Conservation (phyloP, 1,140 invertebrate species). For the Paracyclopina nana region DNA sequence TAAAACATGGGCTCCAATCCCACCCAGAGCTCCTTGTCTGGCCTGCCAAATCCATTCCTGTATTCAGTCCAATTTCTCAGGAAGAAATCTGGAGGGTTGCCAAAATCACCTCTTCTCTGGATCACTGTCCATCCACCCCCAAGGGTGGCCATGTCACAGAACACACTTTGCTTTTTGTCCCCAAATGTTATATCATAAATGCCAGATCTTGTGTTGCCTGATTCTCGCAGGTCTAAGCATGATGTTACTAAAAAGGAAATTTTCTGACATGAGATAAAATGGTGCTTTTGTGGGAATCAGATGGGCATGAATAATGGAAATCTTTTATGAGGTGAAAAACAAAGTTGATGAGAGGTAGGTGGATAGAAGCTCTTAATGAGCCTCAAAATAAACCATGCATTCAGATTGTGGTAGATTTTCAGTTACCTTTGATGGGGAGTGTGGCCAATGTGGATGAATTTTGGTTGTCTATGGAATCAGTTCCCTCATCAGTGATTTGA, state of each 20-base stretch:
- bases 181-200: not conserved
- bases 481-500: too few species aligned
- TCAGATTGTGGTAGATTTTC: too few species aligned
- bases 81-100: slow-evolving; percentile 18
- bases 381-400: too few species aligned
- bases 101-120: slow-evolving; percentile 21
- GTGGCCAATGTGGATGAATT: too few species aligned
- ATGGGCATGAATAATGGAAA: not conserved
- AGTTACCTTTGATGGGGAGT: too few species aligned
- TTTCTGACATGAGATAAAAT: too few species aligned
- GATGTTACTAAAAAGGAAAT: not conserved
- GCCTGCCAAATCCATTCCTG: slow-evolving; percentile 30
- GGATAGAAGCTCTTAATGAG: too few species aligned
- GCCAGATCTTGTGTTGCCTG: not conserved
- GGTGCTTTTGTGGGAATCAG: too few species aligned
- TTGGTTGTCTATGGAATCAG: too few species aligned
- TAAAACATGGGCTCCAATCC: slow-evolving; percentile 6
- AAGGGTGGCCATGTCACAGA: slow-evolving; percentile 17
- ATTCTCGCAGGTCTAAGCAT: not conserved
- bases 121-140: slow-evolving; percentile 25
- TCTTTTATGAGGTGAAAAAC: not conserved
- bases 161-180: not conserved
- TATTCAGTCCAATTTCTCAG: slow-evolving; percentile 31
- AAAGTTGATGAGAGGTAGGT: too few species aligned
- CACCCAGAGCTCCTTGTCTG: slow-evolving; percentile 19